phyloP scores from a whole-genome alignment of 2,888 invertebrate species.

The Latheticus oryzae region DNA sequence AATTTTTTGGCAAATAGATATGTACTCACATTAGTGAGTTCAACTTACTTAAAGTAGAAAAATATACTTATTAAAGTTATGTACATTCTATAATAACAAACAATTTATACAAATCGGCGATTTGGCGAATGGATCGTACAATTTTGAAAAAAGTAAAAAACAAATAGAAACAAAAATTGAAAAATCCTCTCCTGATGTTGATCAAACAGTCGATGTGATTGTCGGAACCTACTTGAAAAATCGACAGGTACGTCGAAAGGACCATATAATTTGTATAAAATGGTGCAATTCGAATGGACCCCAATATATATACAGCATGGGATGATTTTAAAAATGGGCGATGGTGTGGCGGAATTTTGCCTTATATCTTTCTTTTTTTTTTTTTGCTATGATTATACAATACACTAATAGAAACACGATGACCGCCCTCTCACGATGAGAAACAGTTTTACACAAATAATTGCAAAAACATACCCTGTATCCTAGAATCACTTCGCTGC shows the following conservation, averaged over 20 bases:
- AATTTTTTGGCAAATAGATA: constrained; percentile 44
- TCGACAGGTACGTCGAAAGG: constrained; percentile 60
- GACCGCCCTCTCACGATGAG: constrained; percentile 61
- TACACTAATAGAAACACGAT: constrained; percentile 57
- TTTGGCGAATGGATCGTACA: constrained; percentile 32
- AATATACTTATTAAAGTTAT: constrained; percentile 40
- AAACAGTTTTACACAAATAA: constrained; percentile 78
- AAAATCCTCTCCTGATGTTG: neutral
- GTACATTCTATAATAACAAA: constrained; percentile 39
- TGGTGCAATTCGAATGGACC: constrained; percentile 63
- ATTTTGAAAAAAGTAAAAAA: constrained; percentile 22
- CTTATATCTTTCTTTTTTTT: too few species aligned
- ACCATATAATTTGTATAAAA: constrained; percentile 61
- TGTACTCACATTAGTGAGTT: constrained; percentile 32
- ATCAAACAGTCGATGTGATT: constrained; percentile 32
- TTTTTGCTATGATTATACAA: constrained; percentile 52
- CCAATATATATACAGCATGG: constrained; percentile 65
- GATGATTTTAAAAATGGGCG: constrained; percentile 56
- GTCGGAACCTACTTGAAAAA: constrained; percentile 43
- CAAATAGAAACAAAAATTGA: neutral
- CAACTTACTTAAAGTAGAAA: constrained; percentile 38
- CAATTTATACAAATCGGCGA: constrained; percentile 32
- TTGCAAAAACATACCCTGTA: constrained; percentile 95
- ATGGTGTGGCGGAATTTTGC: constrained; percentile 54
- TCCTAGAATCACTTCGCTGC: constrained; percentile 85